Conservation (phyloP, 2,797 vertebrate species). For the Bradypodion pumilum region DNA sequence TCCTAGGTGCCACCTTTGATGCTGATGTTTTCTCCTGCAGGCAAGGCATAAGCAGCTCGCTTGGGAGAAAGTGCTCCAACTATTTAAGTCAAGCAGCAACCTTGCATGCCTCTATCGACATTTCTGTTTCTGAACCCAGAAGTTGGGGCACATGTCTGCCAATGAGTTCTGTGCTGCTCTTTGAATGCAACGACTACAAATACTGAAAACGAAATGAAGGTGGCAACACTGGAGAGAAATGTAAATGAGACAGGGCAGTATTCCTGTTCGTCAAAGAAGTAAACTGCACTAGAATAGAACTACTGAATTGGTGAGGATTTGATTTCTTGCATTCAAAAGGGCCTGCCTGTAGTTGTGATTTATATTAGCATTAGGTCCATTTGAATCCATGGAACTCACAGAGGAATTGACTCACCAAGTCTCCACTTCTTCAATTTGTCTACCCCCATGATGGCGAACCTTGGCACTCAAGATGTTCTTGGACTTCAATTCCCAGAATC, state of each 20-base stretch:
- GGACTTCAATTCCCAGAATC: too few species aligned
- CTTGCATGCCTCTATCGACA: background rate
- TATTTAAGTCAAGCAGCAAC: background rate
- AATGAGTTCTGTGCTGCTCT: background rate
- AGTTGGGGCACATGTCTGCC: background rate
- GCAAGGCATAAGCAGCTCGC: background rate
- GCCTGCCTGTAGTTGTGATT: too few species aligned
- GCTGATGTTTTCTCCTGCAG: background rate
- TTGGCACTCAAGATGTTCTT: too few species aligned
- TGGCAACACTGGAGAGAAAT: background rate
- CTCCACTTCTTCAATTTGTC: too few species aligned
- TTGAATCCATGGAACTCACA: too few species aligned
- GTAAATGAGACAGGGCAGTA: background rate
- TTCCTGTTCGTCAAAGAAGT: too few species aligned
- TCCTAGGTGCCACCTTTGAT: background rate
- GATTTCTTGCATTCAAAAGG: too few species aligned
- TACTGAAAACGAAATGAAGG: background rate
- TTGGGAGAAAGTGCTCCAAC: background rate
- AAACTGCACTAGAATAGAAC: too few species aligned
- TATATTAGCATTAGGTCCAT: too few species aligned
- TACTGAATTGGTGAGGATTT: too few species aligned
- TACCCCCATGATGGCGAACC: too few species aligned
- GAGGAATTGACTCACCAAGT: too few species aligned
- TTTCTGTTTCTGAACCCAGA: background rate
- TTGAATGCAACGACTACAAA: background rate